Base-by-base conservation (phyloP, 2,888 invertebrate species). In the Caenorhabditis doughertyi region DNA sequence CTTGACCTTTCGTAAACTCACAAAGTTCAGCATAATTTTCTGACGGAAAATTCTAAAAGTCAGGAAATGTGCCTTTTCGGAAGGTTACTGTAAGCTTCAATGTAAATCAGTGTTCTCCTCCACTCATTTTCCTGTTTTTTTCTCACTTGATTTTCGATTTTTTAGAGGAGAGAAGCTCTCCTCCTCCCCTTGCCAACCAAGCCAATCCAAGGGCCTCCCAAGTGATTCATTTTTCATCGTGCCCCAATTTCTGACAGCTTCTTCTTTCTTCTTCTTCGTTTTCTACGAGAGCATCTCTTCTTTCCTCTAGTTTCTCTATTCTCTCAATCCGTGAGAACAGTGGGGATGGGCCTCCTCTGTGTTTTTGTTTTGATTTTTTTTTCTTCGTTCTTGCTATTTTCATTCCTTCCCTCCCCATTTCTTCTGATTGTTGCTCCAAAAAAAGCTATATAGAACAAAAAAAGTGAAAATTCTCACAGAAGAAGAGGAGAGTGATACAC, bases 181-280 rank as follows among this genome's bases (percentile, higher is more conserved):
- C 56, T 35, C 42, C 29, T 27, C 35, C 23, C 39, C 44, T 51
- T 32, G n/a, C 60, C 35, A 35, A 9, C 9, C 7, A 35, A 35
- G 9, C 32, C 44, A 16, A n/a, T n/a, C n/a, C n/a, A 11, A 13
- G 32, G 49, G 29, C 25, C 58, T 73, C 77, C 70, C 71, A 65
- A 65, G 70, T 70, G 62, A 70, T 71, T 70, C 70, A 76, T 76
- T 62, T 77, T 71, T 76, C 65, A 56, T 53, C 51, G 56, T 53
- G 68, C 55, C 29, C n/a, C 55, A 68, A 27, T 53, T 70, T 44
- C 70, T 70, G 32, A 44, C 51, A 49, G 29, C 51, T 70, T 47
- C 53, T 53, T 39, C 68, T 67, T 42, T 16, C 49, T 62, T 51
- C 44, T 25, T 55, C 49, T 49, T 8, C 29, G 21, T 65, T 25